These are phyloP conservation scores for Ornithoptera alexandrae DNA, from an alignment of 2,888 invertebrate species.

Conservation along the genomic window DNA sequence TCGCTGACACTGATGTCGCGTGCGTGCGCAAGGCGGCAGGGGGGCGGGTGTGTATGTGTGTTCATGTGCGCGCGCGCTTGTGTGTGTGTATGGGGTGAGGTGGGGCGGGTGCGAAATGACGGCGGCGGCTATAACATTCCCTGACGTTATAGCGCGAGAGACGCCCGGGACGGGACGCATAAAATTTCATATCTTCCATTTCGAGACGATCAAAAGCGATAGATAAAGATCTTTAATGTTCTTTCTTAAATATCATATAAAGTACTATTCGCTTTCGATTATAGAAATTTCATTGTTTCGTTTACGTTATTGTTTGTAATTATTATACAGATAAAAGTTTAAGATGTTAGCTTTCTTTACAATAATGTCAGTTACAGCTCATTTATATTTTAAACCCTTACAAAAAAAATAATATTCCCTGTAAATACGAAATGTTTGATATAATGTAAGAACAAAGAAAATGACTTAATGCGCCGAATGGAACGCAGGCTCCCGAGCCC, in stretches of 20 bases:
- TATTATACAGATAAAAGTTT: too few relatives aligned
- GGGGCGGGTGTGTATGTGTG: too few relatives aligned
- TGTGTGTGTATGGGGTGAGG: neutral
- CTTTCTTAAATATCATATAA: slow-evolving; percentile 1
- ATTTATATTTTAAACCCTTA: too few relatives aligned
- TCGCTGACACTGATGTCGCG: slow-evolving; percentile 1
- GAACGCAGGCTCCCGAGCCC: slow-evolving; percentile 36
- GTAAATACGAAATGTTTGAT: too few relatives aligned
- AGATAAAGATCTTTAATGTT: slow-evolving; percentile 21
- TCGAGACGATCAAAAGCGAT: slow-evolving; percentile 10
- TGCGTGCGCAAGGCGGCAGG: neutral
- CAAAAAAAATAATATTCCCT: too few relatives aligned
- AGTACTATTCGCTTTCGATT: neutral
- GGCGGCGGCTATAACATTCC: slow-evolving; percentile 35
- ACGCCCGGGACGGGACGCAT: slow-evolving; percentile 34
- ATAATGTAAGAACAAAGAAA: slow-evolving; percentile 33
- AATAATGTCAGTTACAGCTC: too few relatives aligned
- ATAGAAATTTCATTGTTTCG: neutral
- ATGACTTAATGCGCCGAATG: slow-evolving; percentile 28
- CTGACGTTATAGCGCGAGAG: slow-evolving; percentile 35
- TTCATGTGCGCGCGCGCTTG: too few relatives aligned
- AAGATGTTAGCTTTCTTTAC: too few relatives aligned
- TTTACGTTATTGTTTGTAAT: too few relatives aligned
- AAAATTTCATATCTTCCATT: slow-evolving; percentile 33
- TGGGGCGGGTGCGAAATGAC: neutral